Conservation (phyloP, 2,797 vertebrate genomes). For the Lophotriccus pileatus region DNA sequence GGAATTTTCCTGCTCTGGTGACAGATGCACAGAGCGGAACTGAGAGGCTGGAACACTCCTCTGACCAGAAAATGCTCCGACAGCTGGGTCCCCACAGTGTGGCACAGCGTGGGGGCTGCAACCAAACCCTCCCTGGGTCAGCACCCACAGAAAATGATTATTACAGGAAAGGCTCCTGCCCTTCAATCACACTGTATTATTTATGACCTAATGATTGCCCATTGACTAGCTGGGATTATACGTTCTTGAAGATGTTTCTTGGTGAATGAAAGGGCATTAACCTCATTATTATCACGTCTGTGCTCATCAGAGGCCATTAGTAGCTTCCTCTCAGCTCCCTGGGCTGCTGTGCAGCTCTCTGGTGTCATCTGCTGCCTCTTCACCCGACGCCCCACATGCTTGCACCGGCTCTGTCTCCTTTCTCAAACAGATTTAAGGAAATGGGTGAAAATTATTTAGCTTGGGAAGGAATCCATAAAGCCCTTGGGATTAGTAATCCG, state of each 20-base stretch:
- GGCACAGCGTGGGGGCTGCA: not conserved
- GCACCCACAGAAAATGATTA: not conserved
- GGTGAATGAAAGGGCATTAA: conserved; percentile 56
- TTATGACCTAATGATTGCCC: conserved; percentile 56
- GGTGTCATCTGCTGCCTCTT: not conserved
- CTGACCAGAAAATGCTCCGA: not conserved
- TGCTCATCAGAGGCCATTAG: conserved; percentile 35
- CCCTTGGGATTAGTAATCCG: not conserved
- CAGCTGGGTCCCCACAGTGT: not conserved
- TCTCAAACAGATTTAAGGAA: not conserved
- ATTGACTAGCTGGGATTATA: conserved; percentile 32
- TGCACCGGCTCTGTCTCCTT: not conserved
- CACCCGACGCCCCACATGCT: not conserved
- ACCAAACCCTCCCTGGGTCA: not conserved
- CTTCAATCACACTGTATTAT: conserved; percentile 5
- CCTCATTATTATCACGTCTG: not conserved
- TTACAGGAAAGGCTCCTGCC: conserved; percentile 2
- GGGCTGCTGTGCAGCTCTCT: not conserved
- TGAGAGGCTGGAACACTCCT: not conserved
- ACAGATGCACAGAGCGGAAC: not conserved
- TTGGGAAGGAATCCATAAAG: not conserved
- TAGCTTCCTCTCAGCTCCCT: not conserved
- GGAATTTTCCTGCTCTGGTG: not conserved
- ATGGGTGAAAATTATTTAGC: not conserved
- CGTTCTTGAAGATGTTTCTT: conserved; percentile 17